Percentiles rank a stretch among this genome's conserved stretches.
Evolutionary conservation across 2,113 vertebrate species (phyloP).

Genomic region (Scophthalmus maximus): DNA sequence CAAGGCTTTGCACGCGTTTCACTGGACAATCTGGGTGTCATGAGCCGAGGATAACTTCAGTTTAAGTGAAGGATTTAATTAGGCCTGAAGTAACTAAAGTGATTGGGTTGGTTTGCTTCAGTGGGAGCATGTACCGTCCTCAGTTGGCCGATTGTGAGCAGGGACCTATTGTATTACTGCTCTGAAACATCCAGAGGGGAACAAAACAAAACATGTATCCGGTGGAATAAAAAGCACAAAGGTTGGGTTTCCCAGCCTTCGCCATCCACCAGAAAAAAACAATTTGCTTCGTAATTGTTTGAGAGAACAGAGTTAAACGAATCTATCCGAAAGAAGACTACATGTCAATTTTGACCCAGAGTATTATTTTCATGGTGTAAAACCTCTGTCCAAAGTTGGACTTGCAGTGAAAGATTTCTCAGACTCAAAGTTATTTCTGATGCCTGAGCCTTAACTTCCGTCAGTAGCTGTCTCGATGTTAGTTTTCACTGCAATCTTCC

Average conservation of each 20-base stretch:
- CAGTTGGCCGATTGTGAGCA: neutral
- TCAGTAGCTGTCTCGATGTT: neutral
- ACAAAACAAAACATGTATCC: constrained; percentile 7
- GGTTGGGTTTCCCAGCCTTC: constrained; percentile 6
- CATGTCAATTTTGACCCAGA: neutral
- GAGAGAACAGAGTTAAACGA: neutral
- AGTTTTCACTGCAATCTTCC: neutral
- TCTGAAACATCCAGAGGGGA: constrained; percentile 19
- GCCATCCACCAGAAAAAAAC: neutral
- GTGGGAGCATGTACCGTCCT: constrained; percentile 1
- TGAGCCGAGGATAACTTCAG: constrained; percentile 37
- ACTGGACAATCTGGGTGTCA: constrained; percentile 4
- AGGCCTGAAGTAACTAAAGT: constrained; percentile 33
- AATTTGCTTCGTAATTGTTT: neutral
- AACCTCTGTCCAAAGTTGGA: neutral
- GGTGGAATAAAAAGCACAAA: neutral
- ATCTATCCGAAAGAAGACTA: neutral
- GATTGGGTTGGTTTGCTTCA: constrained; percentile 41
- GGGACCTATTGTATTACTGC: constrained; percentile 10
- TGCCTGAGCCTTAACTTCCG: neutral
- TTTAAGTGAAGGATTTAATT: constrained; percentile 49
- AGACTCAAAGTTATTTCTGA: neutral
- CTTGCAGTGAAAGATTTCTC: neutral
- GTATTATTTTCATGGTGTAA: neutral
- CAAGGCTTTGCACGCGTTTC: neutral